Evolutionary conservation across 2,113 vertebrate species (phyloP), one percentile per base, ranked within the genome.

Genomic region (Panurus biarmicus): DNA sequence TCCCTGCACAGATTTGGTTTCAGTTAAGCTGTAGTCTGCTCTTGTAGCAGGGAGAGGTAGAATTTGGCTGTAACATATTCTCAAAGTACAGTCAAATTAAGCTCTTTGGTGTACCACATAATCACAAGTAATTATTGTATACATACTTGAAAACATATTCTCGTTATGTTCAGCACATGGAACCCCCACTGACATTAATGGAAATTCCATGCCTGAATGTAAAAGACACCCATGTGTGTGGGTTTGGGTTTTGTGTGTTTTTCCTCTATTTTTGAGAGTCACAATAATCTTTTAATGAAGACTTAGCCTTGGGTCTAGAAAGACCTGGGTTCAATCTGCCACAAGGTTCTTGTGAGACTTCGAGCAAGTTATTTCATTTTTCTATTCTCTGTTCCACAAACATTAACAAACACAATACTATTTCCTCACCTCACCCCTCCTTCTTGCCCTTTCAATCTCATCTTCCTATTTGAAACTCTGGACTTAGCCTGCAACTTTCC

Each of bases 21-120:
- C 95, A 93, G 89, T 94, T 93, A 93, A 94, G 29, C 64, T 91
- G 69, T 31, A 91, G 82, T 42, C 85, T 88, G 51, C 65, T 88
- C 79, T 95, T 80, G n/a, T 48, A 90, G 44, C 40, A 72, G 73
- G 48, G 64, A 91, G 87, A 95, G 69, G 28, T 58, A 86, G 82
- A 90, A 83, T 93, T 88, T 80, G 87, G 78, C 87, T 87, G 89
- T 36, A 93, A 95, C n/a, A 69, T 91, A 90, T 77, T 91, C 75
- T 91, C 61, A 84, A 93, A 94, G 87, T 71, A 90, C 44, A 94
- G 75, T 83, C 75, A 96, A 97, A 96, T 96, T 90, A 93, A 95
- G 75, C 85, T 83, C 87, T 88, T 91, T 84, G 93, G 93, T 86
- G 72, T 67, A 95, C 94, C 94, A 95, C 95, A 95, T 90, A 95